Conservation (phyloP, 2,797 vertebrate genomes). For the Cuculus canorus region DNA sequence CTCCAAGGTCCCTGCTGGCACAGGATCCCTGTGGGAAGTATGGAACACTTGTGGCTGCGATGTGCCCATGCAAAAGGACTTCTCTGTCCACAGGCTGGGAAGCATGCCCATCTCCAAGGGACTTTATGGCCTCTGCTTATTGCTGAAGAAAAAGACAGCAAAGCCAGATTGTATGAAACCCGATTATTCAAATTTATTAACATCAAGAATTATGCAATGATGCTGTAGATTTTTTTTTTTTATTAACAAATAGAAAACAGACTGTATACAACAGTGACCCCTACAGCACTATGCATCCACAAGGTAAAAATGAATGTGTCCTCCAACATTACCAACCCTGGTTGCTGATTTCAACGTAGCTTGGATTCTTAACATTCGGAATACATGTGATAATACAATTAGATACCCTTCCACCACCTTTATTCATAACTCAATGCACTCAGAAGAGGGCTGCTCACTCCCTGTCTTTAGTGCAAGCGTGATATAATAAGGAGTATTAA, state of each 20-base stretch:
- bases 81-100: not conserved
- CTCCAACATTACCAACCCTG: constrained; percentile 80
- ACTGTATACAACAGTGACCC: constrained; percentile 92
- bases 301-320: constrained; percentile 94
- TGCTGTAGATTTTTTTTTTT: constrained; percentile 88
- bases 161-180: constrained; percentile 86
- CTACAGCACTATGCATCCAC: constrained; percentile 92
- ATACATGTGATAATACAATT: constrained; percentile 78
- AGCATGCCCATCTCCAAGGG: not conserved
- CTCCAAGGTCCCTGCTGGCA: not conserved
- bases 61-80: not conserved
- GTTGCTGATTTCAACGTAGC: constrained; percentile 77
- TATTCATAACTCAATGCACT: constrained; percentile 79
- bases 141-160: constrained; percentile 73
- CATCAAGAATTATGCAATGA: constrained; percentile 89
- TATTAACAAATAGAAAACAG: constrained; percentile 98
- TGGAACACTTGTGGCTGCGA: rapidly evolving
- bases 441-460: constrained; percentile 74
- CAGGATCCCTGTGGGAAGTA: not conserved
- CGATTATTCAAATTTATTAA: constrained; percentile 97
- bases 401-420: constrained; percentile 81
- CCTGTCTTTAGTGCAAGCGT: constrained; percentile 78
- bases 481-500: constrained; percentile 89
- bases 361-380: constrained; percentile 71
- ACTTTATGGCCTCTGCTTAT: not conserved